phyloP scores from a whole-genome alignment of 2,113 vertebrate genomes.

The Craseonycteris thonglongyai region DNA sequence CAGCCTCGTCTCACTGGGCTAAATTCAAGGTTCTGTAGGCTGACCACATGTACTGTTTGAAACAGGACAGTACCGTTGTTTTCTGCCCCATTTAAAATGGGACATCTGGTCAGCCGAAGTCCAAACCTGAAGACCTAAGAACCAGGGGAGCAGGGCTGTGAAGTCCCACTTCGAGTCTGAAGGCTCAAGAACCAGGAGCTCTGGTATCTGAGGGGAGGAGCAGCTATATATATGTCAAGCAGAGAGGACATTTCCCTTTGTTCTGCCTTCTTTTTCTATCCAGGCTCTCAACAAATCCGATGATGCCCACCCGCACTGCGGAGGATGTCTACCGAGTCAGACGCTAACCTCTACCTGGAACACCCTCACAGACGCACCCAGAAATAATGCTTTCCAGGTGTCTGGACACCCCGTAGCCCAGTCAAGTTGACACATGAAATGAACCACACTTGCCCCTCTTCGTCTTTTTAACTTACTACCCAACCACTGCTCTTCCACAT shows the following conservation, averaged over 20 bases:
- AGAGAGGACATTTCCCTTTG: not conserved
- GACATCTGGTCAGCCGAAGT: no score
- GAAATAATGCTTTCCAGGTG: not conserved
- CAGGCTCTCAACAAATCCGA: no score
- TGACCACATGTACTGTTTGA: no score
- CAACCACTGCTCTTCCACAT: not conserved
- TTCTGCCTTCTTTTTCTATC: not conserved
- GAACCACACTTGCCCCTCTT: not conserved
- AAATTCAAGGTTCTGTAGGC: no score
- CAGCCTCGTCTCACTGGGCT: no score
- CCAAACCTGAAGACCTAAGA: not conserved
- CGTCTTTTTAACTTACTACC: not conserved
- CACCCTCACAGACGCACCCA: not conserved
- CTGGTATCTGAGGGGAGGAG: not conserved
- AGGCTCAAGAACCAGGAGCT: not conserved
- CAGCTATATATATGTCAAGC: not conserved
- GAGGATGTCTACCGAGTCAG: not conserved
- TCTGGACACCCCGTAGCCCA: not conserved
- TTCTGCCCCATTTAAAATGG: no score
- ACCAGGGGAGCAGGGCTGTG: not conserved
- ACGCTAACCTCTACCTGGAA: not conserved
- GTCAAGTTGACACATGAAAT: not conserved
- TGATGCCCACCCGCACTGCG: no score
- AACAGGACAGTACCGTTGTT: no score
- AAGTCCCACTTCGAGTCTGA: not conserved